A percentile compares a stretch with the other conserved stretches of the same genome.
These are phyloP conservation scores for Coecobrya sp. DNA, from an alignment of 2,888 invertebrate genomes.

Conservation along the genomic window DNA sequence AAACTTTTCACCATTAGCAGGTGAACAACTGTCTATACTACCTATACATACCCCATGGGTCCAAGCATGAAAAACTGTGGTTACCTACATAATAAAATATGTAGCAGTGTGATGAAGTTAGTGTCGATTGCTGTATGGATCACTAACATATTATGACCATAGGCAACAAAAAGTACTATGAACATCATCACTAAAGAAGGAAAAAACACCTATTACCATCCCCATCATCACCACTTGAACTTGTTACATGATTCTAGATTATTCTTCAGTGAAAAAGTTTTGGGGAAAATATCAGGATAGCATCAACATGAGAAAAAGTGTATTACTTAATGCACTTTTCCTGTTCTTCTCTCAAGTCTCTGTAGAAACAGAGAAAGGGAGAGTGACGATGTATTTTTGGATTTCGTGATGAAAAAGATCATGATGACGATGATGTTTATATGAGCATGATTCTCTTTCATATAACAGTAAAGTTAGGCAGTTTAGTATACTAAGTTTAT, in stretches of 20 bases:
- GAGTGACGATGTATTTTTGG: no score
- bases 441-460: background rate
- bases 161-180: background rate
- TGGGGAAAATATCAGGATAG: background rate
- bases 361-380: background rate
- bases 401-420: background rate
- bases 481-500: background rate
- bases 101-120: background rate
- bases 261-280: slow-evolving; percentile 16
- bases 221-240: background rate
- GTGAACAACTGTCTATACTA: background rate
- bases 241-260: background rate
- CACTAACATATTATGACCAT: background rate
- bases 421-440: background rate
- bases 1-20: slow-evolving; percentile 14
- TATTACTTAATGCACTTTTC: slow-evolving; percentile 74
- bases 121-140: background rate
- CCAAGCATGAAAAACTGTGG: background rate
- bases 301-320: slow-evolving; percentile 34
- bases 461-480: background rate
- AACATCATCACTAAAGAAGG: background rate
- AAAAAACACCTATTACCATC: background rate
- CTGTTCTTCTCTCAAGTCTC: slow-evolving; percentile 37
- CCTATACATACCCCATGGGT: background rate
- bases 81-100: background rate